Conservation (phyloP, 35 echinoderm and acorn worm genomes). For the Hemicentrotus pulcherrimus region DNA sequence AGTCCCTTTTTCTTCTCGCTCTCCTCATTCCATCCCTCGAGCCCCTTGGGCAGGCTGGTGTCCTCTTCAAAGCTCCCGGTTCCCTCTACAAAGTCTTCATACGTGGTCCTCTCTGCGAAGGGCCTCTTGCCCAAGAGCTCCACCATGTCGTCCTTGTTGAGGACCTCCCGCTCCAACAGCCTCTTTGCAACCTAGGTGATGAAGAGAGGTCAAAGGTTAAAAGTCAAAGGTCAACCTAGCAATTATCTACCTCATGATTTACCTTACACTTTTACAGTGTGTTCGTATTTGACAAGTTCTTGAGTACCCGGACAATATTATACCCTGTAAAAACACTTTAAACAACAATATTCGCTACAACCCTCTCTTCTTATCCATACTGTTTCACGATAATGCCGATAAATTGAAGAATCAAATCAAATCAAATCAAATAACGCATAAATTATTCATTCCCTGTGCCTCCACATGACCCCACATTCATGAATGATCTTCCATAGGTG, state of each 20-base stretch:
- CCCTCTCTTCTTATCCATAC: too few relatives aligned
- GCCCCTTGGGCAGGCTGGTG: conserved; percentile 81
- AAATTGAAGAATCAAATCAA: too few relatives aligned
- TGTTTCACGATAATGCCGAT: too few relatives aligned
- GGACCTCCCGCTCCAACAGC: conserved; percentile 82
- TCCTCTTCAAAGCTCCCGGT: conserved; percentile 96
- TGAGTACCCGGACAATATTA: too few relatives aligned
- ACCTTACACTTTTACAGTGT: not conserved
- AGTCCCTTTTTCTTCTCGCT: conserved; percentile 65
- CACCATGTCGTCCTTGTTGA: conserved; percentile 98
- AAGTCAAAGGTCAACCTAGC: not conserved
- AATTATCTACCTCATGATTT: too few relatives aligned
- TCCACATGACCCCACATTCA: too few relatives aligned
- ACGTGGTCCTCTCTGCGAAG: conserved; percentile 96
- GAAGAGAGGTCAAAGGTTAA: not conserved
- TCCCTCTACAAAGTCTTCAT: conserved; percentile 98
- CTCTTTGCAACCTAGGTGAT: conserved; percentile 81
- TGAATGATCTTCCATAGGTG: too few relatives aligned
- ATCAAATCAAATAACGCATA: too few relatives aligned
- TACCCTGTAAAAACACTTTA: too few relatives aligned
- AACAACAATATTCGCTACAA: too few relatives aligned
- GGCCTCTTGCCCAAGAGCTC: conserved; percentile 88
- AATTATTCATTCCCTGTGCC: too few relatives aligned
- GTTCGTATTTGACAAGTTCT: not conserved
- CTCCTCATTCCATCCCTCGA: conserved; percentile 94